Evolutionary conservation across 2,797 vertebrate species (phyloP), one percentile per base, ranked within the genome.

Genomic region (Oryzias sinensis): DNA sequence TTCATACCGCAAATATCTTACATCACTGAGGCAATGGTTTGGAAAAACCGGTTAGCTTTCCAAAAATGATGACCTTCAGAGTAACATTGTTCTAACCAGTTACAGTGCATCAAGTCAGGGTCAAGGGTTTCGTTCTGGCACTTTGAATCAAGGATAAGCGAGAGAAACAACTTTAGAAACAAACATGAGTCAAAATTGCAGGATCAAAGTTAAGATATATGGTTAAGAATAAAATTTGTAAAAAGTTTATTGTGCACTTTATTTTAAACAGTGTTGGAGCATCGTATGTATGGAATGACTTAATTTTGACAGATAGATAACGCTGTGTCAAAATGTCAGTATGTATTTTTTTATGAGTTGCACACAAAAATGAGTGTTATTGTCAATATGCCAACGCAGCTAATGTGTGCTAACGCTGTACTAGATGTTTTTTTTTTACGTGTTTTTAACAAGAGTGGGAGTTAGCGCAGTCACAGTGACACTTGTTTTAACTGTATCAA

Each of bases 221-320:
- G 56, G 8, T 57, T 27, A n/a, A 68, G 71, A 55, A 72, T 53
- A 52, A 68, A 55, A 16, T 22, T 22, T 22, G 8, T 22, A 65
- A 56, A 56, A 46, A 13, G 55, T 70, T 59, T 48, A 27, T 80
- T 79, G 70, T 76, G 68, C n/a, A n/a, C n/a, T n/a, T n/a, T n/a
- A n/a, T n/a, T 20, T 20, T 20, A 20, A 20, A 20, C 20, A 20
- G 20, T 20, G 20, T 20, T 20, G 20, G 20, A 33, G 8, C 9
- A 3, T 2, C 33, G 11, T 33, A 33, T 11, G 3, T 11, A 3
- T 33, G 33, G 33, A 33, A 11, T 37, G 4, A 11, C 11, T 11
- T 3, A 13, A 13, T 37, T 37, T 11, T 37, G 33, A 37, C 9
- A 37, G 33, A 2, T 13, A 13, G 9, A 13, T 4, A 0, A 9